These are phyloP conservation scores for Diadegma fenestrale DNA, from an alignment of 2,888 invertebrate genomes.

Conservation along the genomic window DNA sequence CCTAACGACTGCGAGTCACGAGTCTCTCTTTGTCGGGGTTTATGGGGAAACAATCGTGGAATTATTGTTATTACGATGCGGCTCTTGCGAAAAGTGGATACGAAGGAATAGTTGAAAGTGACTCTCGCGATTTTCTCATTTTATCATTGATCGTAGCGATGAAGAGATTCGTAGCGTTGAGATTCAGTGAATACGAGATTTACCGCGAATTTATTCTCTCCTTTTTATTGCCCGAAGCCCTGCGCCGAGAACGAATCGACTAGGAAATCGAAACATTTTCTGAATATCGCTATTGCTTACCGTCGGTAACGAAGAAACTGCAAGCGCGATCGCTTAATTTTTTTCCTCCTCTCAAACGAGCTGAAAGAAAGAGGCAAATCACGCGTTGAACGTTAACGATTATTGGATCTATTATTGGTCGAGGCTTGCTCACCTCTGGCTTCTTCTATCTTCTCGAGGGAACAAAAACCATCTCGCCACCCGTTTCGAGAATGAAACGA, in stretches of 20 bases:
- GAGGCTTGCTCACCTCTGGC: conserved; percentile 33
- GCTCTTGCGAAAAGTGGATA: neutral
- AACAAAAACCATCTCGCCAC: conserved; percentile 16
- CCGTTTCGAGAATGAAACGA: conserved; percentile 20
- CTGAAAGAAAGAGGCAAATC: conserved; percentile 41
- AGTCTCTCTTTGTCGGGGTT: neutral
- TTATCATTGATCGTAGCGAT: conserved; percentile 5
- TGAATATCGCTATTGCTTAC: neutral
- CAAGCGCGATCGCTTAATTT: neutral
- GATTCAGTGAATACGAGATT: conserved; percentile 5
- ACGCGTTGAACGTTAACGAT: conserved; percentile 60
- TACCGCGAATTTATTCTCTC: conserved; percentile 13
- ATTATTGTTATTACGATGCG: conserved; percentile 37
- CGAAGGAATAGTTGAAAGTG: neutral
- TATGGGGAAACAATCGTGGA: conserved; percentile 33
- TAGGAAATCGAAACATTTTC: neutral
- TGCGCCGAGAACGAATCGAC: neutral
- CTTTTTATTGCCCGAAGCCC: neutral
- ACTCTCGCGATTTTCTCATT: conserved; percentile 3
- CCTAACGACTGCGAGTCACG: conserved; percentile 54
- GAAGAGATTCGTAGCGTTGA: conserved; percentile 19
- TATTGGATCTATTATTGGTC: conserved; percentile 58
- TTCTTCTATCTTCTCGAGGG: conserved; percentile 3
- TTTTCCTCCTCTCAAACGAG: conserved; percentile 33
- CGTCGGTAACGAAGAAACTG: neutral